Conservation (phyloP, 2,888 invertebrate species). For the Drosophila pegasa region DNA sequence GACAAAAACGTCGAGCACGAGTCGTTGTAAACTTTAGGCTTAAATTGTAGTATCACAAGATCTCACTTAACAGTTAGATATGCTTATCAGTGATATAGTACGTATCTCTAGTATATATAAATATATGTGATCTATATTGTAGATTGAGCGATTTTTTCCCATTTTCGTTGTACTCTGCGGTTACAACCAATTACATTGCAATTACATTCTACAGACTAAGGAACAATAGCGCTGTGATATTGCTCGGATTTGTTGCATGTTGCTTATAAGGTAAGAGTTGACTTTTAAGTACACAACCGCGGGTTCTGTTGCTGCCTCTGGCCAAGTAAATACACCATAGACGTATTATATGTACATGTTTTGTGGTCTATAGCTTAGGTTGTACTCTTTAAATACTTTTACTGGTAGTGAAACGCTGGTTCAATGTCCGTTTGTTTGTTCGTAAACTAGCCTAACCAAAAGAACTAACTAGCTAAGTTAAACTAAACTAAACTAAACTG, state of each 20-base stretch:
- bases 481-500: slow-evolving; percentile 46
- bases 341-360: slow-evolving; percentile 25
- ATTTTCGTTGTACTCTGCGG: slow-evolving; percentile 78
- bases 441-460: slow-evolving; percentile 22
- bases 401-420: slow-evolving; percentile 80
- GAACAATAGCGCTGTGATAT: slow-evolving; percentile 84
- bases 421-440: slow-evolving; percentile 59
- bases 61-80: slow-evolving; percentile 71
- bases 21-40: slow-evolving; percentile 77
- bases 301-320: slow-evolving; percentile 66
- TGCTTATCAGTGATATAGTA: slow-evolving; percentile 66
- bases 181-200: slow-evolving; percentile 70
- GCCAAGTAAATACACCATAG: slow-evolving; percentile 40
- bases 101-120: slow-evolving; percentile 36
- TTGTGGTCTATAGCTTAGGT: slow-evolving; percentile 50
- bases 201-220: slow-evolving; percentile 69
- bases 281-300: slow-evolving; percentile 83
- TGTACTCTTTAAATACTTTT: slow-evolving; percentile 79
- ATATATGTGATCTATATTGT: slow-evolving; percentile 38
- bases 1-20: slow-evolving; percentile 62
- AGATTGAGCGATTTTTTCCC: slow-evolving; percentile 79
- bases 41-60: slow-evolving; percentile 71
- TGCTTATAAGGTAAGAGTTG: slow-evolving; percentile 53
- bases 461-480: slow-evolving; percentile 39
- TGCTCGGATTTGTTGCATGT: slow-evolving; percentile 41